Evolutionary conservation across 2,888 invertebrate genomes (phyloP), one percentile per base, ranked within the genome.

Genomic region (Cheiracanthium punctorium): DNA sequence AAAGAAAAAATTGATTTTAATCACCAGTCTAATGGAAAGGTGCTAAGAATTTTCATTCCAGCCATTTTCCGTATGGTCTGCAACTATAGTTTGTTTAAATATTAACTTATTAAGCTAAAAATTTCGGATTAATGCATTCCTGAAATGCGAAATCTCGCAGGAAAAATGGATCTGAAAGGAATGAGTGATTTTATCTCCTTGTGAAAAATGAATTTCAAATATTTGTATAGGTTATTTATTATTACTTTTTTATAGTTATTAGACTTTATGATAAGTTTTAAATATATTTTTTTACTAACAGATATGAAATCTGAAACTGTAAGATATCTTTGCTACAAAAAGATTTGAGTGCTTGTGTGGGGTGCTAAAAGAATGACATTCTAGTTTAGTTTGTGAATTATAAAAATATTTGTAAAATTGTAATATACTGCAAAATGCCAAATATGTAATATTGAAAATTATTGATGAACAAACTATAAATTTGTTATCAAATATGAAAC

Each of bases 401-500:
- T 17, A 33, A 69, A 24, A 74, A 79, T 72, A 58, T 85, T 79
- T 79, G 67, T 79, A 74, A 74, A 85, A 84, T 75, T 79, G 74
- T 58, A 79, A 30, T 67, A 65, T 75, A 67, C 52, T 58, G 20
- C 41, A 37, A 41, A 32, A 74, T 79, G 84, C 84, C 84, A 85
- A 85, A 84, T 58, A 48, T 79, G 64, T 80, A 76, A 82, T 33
- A 43, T 69, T 67, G 70, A 29, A 24, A 43, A 24, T 17, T 58
- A 58, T 14, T 58, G 24, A 58, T 58, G 69, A 69, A 69, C 69
- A 69, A 69, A 69, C 37, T 33, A 33, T 20, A 69, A 69, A 37
- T 69, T 69, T 67, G 30, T n/a, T 69, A 69, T 29, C 8, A 8
- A 71, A 43, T 71, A 43, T 76, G 76, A 77, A 73, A 70, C 72